phyloP scores from a whole-genome alignment of 2,888 invertebrate species.

The Sarcophaga variegata region DNA sequence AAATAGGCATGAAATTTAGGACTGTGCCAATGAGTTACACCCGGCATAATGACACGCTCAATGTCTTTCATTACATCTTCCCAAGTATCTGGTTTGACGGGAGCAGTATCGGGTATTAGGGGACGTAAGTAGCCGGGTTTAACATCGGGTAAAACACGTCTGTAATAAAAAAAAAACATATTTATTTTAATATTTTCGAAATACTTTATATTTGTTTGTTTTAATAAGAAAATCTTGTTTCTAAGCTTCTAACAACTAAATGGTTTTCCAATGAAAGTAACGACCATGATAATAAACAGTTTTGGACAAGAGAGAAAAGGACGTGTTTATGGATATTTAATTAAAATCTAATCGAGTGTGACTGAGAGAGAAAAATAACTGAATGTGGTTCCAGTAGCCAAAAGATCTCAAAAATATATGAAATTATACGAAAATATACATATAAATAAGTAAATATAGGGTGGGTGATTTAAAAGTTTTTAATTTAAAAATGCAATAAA shows the following conservation, averaged over 20 bases:
- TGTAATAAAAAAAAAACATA: slow-evolving; percentile 80
- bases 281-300: too few relatives aligned
- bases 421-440: too few relatives aligned
- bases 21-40: slow-evolving; percentile 98
- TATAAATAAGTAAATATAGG: too few relatives aligned
- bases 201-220: neutral
- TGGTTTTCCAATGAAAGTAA: too few relatives aligned
- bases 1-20: slow-evolving; percentile 98
- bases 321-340: too few relatives aligned
- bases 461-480: too few relatives aligned
- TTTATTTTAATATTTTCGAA: neutral
- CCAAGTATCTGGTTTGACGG: slow-evolving; percentile 93
- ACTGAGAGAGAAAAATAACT: too few relatives aligned
- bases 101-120: slow-evolving; percentile 92
- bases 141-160: slow-evolving; percentile 94
- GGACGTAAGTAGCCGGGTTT: slow-evolving; percentile 96
- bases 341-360: too few relatives aligned
- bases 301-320: neutral
- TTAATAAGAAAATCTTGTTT: neutral
- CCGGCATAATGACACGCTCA: slow-evolving; percentile 98
- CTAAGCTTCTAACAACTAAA: too few relatives aligned
- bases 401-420: too few relatives aligned
- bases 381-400: too few relatives aligned
- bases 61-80: slow-evolving; percentile 95
- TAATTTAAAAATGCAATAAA: too few relatives aligned